Evolutionary conservation across 2,113 vertebrate species (phyloP).

Genomic region (Actenoides hombroni): DNA sequence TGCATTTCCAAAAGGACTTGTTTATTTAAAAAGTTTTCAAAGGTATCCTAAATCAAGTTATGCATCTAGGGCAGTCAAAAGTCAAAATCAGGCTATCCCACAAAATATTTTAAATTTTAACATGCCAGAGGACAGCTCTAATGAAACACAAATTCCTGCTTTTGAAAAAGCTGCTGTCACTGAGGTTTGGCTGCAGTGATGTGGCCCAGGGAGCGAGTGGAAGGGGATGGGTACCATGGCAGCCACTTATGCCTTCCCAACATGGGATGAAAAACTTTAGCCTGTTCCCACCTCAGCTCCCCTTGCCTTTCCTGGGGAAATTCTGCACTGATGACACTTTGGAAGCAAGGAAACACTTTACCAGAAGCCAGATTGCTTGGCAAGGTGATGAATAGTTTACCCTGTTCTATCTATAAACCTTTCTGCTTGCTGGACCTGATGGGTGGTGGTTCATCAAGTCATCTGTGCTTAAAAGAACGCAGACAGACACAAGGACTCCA

Average conservation of each 20-base stretch:
- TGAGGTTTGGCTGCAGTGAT: not conserved
- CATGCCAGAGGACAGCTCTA: not conserved
- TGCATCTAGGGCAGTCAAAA: not conserved
- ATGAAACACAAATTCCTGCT: not conserved
- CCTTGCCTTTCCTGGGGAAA: accelerated
- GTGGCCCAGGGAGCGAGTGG: accelerated
- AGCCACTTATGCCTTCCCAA: not conserved
- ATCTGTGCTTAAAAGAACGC: not conserved
- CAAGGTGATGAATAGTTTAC: not conserved
- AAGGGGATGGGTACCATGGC: accelerated
- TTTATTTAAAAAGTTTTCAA: not conserved
- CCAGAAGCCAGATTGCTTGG: too few species aligned
- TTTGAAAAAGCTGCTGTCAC: not conserved
- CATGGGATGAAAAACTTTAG: accelerated
- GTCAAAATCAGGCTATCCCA: too few species aligned
- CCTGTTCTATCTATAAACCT: not conserved
- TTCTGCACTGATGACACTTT: not conserved
- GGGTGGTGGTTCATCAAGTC: not conserved
- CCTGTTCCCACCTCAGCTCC: not conserved
- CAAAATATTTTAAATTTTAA: not conserved
- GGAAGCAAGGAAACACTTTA: not conserved
- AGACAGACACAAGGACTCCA: not conserved
- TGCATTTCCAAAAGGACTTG: not conserved
- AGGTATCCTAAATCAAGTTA: not conserved
- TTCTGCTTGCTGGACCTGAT: accelerated